A percentile compares a stretch with the other conserved stretches of the same genome.
Evolutionary conservation across 2,797 vertebrate species (phyloP).

Genomic region (Notolabrus celidotus): DNA sequence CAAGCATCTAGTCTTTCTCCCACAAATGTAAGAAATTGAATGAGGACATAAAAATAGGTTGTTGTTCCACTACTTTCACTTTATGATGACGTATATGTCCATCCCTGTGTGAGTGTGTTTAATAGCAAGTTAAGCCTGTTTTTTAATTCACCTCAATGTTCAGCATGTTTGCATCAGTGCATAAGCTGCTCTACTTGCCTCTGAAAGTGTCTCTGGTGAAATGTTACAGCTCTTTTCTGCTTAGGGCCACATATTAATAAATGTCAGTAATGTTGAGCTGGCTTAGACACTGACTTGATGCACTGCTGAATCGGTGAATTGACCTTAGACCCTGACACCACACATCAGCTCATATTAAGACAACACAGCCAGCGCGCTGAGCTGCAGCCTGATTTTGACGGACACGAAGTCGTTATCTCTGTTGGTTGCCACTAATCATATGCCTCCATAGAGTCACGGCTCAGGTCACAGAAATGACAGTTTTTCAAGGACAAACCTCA

Average conservation of each 20-base stretch:
- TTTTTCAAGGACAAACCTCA: slow-evolving; percentile 70
- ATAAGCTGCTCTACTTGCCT: slow-evolving; percentile 44
- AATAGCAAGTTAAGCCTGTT: slow-evolving; percentile 45
- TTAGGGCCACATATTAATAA: slow-evolving; percentile 79
- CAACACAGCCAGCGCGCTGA: slow-evolving; percentile 59
- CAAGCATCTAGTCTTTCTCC: slow-evolving; percentile 34
- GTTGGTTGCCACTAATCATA: slow-evolving; percentile 73
- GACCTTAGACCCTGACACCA: slow-evolving; percentile 79
- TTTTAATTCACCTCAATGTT: slow-evolving; percentile 43
- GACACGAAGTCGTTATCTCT: slow-evolving; percentile 80
- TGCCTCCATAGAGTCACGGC: slow-evolving; percentile 58
- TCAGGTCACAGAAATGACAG: slow-evolving; percentile 68
- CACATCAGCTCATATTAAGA: slow-evolving; percentile 80
- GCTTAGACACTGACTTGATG: slow-evolving; percentile 79
- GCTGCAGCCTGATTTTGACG: slow-evolving; percentile 79
- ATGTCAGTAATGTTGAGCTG: slow-evolving; percentile 75
- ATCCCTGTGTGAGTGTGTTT: slow-evolving; percentile 12
- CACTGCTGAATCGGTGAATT: slow-evolving; percentile 76
- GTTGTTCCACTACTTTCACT: slow-evolving; percentile 22
- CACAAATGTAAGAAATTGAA: slow-evolving; percentile 45
- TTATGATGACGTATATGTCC: slow-evolving; percentile 31
- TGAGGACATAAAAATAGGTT: slow-evolving; percentile 1
- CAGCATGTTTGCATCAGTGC: slow-evolving; percentile 52
- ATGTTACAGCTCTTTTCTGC: slow-evolving; percentile 70
- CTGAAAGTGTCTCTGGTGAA: slow-evolving; percentile 63